These are phyloP conservation scores for Phyllostomus discolor DNA, from an alignment of 2,113 vertebrate species.

Conservation along the genomic window DNA sequence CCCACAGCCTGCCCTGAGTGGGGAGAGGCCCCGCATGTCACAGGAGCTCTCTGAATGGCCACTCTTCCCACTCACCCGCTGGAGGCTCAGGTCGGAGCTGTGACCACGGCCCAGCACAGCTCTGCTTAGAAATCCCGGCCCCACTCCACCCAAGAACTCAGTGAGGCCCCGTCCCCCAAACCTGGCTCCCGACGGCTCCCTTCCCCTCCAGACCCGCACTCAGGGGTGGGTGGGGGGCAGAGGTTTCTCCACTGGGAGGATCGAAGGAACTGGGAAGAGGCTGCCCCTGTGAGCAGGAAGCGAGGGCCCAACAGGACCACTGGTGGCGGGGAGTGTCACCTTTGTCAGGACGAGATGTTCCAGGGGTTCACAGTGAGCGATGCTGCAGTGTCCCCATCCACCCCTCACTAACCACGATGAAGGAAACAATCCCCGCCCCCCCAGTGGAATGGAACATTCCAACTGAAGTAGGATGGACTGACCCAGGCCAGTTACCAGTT, in stretches of 20 bases:
- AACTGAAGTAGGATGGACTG: not conserved
- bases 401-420: not conserved
- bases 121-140: not conserved
- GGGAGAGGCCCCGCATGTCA: too few species aligned
- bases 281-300: not conserved
- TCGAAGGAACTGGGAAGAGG: not conserved
- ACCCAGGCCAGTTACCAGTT: not conserved
- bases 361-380: not conserved
- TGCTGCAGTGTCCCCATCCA: not conserved
- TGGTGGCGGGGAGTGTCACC: not conserved
- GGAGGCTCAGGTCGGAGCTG: not conserved
- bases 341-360: not conserved
- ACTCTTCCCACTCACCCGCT: not conserved
- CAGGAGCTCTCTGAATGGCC: not conserved
- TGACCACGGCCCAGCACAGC: not conserved
- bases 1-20: not conserved
- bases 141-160: not conserved
- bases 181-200: not conserved
- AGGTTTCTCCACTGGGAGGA: not conserved
- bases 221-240: not conserved
- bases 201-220: not conserved
- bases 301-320: not conserved
- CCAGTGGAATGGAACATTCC: slow-evolving; percentile 23
- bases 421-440: not conserved
- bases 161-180: not conserved